phyloP scores from a whole-genome alignment of 2,113 vertebrate genomes.

The Rafetus swinhoei region DNA sequence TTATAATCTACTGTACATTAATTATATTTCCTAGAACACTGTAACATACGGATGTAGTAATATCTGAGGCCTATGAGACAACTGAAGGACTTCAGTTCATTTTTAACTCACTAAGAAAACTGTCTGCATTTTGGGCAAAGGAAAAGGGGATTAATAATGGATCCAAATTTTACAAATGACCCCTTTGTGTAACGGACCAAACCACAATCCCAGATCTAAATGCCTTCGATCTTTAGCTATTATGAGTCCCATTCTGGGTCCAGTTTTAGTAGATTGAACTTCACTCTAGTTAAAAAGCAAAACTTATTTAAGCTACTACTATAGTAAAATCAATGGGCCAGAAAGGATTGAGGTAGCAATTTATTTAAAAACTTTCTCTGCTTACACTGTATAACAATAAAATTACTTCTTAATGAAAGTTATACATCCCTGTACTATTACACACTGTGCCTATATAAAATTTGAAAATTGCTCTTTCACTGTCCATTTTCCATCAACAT shows the following conservation, averaged over 20 bases:
- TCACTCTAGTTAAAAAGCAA: constrained; percentile 44
- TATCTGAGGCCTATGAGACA: not conserved
- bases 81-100: fast-evolving
- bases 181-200: not conserved
- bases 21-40: not conserved
- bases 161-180: not conserved
- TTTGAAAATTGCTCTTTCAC: not conserved
- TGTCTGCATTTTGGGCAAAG: not conserved
- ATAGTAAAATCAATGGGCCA: constrained; percentile 43
- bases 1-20: not conserved
- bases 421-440: not conserved
- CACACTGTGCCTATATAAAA: not conserved
- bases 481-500: not conserved
- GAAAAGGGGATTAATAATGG: not conserved
- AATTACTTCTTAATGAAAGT: constrained; percentile 49
- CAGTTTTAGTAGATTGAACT: constrained; percentile 64
- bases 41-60: not conserved
- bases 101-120: not conserved
- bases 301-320: constrained; percentile 40
- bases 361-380: constrained; percentile 51
- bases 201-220: constrained; percentile 18
- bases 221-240: not conserved
- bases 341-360: constrained; percentile 31
- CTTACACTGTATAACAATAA: constrained; percentile 13
- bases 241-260: not conserved